Evolutionary conservation across 1,140 invertebrate genomes (phyloP).

Genomic region (Ceratina japonica): DNA sequence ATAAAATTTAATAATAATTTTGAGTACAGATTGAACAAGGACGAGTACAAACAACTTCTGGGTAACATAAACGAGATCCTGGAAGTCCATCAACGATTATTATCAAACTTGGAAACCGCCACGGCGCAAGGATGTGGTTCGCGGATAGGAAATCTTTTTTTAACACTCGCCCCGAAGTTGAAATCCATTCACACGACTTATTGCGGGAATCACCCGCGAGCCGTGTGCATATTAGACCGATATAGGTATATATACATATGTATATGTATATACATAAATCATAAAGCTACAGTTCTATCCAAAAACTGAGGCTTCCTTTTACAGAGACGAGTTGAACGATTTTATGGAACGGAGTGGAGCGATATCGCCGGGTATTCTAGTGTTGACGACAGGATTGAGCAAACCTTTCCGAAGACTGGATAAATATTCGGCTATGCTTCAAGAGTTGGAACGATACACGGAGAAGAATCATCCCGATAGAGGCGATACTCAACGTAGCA

Average conservation of each 20-base stretch:
- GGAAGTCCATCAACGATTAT: conserved; percentile 89
- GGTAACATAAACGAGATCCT: conserved; percentile 94
- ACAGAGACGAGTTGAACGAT: conserved; percentile 90
- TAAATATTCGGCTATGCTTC: conserved; percentile 95
- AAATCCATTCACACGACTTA: conserved; percentile 93
- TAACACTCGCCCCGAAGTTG: conserved; percentile 91
- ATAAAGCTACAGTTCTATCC: not conserved
- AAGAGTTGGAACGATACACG: conserved; percentile 96
- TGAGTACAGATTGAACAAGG: conserved; percentile 86
- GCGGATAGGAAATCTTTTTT: conserved; percentile 94
- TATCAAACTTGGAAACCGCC: conserved; percentile 88
- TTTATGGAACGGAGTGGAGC: conserved; percentile 94
- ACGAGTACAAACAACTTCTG: conserved; percentile 92
- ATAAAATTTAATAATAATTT: conserved; percentile 3
- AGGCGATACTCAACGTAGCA: conserved; percentile 96
- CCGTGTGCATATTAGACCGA: conserved; percentile 94
- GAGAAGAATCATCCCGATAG: conserved; percentile 97
- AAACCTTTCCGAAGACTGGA: conserved; percentile 96
- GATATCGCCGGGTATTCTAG: conserved; percentile 90
- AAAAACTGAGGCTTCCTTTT: conserved; percentile 15
- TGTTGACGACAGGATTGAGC: conserved; percentile 94
- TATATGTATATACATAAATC: conserved; percentile 85
- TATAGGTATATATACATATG: too few relatives aligned
- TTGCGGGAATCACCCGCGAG: conserved; percentile 94
- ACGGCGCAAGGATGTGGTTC: conserved; percentile 86